These are phyloP conservation scores for Mastomys coucha DNA, from an alignment of 2,113 vertebrate genomes.

Conservation along the genomic window DNA sequence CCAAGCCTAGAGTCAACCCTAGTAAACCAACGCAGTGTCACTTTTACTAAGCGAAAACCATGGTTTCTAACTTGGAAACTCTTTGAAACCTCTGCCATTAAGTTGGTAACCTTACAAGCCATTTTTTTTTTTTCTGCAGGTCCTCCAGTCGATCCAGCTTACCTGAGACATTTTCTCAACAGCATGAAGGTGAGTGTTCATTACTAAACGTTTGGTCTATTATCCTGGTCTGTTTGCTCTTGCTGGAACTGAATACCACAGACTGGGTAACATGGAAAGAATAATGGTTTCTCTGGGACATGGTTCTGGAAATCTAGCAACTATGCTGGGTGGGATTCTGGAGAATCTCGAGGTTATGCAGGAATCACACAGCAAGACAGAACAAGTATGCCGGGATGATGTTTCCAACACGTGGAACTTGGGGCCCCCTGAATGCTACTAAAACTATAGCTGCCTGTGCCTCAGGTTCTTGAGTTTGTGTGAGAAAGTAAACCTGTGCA, in stretches of 20 bases:
- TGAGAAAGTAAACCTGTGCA: background rate
- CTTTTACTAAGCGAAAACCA: background rate
- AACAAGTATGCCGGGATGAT: background rate
- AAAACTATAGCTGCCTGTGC: background rate
- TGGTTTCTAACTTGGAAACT: background rate
- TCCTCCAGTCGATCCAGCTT: constrained; percentile 84
- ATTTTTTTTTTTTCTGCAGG: constrained; percentile 82
- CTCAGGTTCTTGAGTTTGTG: background rate
- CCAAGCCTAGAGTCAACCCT: background rate
- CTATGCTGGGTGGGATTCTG: background rate
- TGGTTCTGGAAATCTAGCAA: background rate
- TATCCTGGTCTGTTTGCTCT: background rate
- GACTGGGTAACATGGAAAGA: background rate
- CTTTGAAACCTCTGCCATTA: constrained; percentile 60
- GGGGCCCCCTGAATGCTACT: background rate
- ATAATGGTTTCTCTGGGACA: background rate
- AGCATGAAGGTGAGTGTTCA: constrained; percentile 86
- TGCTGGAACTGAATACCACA: background rate
- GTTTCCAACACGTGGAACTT: background rate
- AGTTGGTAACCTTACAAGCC: constrained; percentile 56
- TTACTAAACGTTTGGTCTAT: constrained; percentile 2
- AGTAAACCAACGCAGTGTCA: background rate
- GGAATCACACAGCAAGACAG: background rate
- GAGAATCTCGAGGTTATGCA: background rate
- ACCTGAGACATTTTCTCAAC: constrained; percentile 87